Base-by-base conservation (phyloP, 1,140 invertebrate species). In the Tetraneura akinire region DNA sequence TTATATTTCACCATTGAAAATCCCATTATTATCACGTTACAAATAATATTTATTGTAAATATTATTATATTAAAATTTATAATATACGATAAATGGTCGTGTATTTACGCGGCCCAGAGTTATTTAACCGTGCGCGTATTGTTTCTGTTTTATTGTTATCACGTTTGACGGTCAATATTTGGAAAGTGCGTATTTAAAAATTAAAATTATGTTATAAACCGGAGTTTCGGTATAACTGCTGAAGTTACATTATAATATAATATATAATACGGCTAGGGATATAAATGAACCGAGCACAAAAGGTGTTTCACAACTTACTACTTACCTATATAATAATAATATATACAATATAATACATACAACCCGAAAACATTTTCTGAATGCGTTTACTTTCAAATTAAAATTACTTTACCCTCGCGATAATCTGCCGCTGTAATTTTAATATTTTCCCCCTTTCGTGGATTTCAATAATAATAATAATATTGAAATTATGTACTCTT, bases 351-450 rank as follows among this genome's bases (percentile, higher is more conserved):
- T 49, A 13, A 49, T 49, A 47, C 45, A 29, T 49, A 70, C 29
- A 49, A 49, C 13, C 42, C 0, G 32, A 18, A 49, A 18, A 70
- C 23, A 26, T 45, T 68, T 68, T 68, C 21, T 23, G 23, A 49
- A 18, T 29, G 49, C 45, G 45, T 49, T 23, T 47, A 21, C n/a
- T 70, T 70, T 70, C 14, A 18, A 49, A 70, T 70, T 49, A 70
- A 68, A 26, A 49, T 49, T 18, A 49, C 66, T 47, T 4, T 23
- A 21, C 18, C 21, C 10, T 18, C 18, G 1, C 11, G 11, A 64
- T 64, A 64, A 42, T 42, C 29, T 21, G 32, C 18, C 4, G 18
- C 32, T 37, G 32, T 37, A 37, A 37, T 37, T 37, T 37, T 42
- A 3, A 18, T 21, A 3, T 21, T 37, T 64, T 37, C 3, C n/a